These are phyloP conservation scores for Zeugodacus cucurbitae DNA, from an alignment of 1,140 invertebrate genomes.

Conservation along the genomic window DNA sequence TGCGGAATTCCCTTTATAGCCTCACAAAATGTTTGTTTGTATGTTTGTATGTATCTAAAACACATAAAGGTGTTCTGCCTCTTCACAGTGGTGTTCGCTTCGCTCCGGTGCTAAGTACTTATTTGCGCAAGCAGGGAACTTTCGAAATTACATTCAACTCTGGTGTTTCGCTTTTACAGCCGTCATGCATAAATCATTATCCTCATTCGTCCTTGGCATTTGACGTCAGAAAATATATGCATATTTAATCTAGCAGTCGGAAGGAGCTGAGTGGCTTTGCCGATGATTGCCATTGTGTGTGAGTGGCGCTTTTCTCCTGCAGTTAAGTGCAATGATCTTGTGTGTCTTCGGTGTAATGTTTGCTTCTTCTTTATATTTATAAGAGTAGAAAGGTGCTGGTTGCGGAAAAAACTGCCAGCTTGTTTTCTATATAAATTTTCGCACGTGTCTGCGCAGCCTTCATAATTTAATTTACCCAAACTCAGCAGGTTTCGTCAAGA, in stretches of 20 bases:
- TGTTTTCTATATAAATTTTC: too few relatives aligned
- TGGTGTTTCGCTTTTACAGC: neutral
- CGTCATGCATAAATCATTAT: conserved; percentile 33
- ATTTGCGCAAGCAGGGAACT: neutral
- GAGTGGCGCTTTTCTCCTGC: neutral
- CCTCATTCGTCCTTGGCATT: conserved; percentile 6
- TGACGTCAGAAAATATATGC: neutral
- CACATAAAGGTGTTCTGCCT: too few relatives aligned
- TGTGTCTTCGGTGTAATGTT: neutral
- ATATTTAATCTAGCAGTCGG: too few relatives aligned
- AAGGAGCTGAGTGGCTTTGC: too few relatives aligned
- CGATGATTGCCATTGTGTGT: neutral
- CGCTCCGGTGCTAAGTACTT: neutral
- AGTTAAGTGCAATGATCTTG: neutral
- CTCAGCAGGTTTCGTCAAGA: too few relatives aligned
- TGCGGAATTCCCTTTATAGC: neutral
- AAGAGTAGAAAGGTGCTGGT: too few relatives aligned
- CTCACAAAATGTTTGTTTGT: neutral
- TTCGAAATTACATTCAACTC: neutral
- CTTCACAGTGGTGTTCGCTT: neutral
- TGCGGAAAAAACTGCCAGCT: too few relatives aligned
- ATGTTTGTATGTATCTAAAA: neutral
- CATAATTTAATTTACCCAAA: too few relatives aligned
- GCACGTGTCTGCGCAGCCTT: too few relatives aligned
- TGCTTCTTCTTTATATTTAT: too few relatives aligned